Evolutionary conservation across 2,797 vertebrate genomes (phyloP).

Genomic region (Carcharodon carcharias): DNA sequence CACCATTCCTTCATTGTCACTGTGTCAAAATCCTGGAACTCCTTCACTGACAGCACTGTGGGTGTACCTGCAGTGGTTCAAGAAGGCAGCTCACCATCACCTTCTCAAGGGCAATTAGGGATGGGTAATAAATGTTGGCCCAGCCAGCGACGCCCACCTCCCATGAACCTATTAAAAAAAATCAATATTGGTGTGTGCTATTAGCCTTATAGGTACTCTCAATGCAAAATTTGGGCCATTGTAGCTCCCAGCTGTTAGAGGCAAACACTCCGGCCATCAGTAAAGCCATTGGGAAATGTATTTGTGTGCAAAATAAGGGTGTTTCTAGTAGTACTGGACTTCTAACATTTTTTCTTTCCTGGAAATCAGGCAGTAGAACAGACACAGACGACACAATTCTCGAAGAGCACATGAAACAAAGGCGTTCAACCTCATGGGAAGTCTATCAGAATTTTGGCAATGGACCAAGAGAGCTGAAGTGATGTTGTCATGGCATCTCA

Average conservation of each 20-base stretch:
- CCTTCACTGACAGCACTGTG: too few species aligned
- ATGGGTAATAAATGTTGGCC: too few species aligned
- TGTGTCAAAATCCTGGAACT: too few species aligned
- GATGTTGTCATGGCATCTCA: neutral
- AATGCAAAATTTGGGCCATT: neutral
- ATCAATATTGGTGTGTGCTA: neutral
- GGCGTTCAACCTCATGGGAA: neutral
- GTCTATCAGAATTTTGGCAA: slow-evolving; percentile 6
- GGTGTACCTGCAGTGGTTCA: too few species aligned
- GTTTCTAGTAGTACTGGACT: neutral
- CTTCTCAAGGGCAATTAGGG: too few species aligned
- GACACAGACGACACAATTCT: neutral
- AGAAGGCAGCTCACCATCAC: too few species aligned
- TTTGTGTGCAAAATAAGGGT: neutral
- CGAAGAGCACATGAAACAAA: neutral
- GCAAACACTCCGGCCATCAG: neutral
- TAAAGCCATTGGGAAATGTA: neutral
- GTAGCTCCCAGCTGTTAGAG: neutral
- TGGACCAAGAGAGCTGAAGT: neutral
- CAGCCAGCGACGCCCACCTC: too few species aligned
- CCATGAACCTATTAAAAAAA: too few species aligned
- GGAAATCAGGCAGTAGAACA: neutral
- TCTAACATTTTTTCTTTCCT: neutral
- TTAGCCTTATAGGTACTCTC: neutral
- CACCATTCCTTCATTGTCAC: too few species aligned